phyloP scores from a whole-genome alignment of 2,797 vertebrate species.

The Varecia variegata region DNA sequence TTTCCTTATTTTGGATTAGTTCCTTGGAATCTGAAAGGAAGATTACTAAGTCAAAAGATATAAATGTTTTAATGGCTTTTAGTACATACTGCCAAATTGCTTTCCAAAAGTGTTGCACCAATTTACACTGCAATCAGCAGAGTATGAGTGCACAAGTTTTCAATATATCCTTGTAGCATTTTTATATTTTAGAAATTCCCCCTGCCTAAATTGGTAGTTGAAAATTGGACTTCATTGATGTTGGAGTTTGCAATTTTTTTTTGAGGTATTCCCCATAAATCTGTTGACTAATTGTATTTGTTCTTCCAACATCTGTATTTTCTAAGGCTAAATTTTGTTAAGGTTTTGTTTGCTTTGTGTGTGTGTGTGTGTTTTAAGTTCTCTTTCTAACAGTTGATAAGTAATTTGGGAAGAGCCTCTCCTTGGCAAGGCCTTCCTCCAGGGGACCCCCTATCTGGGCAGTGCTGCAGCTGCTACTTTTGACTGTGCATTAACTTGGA shows the following conservation, averaged over 20 bases:
- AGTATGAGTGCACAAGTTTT: background rate
- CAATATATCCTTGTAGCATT: background rate
- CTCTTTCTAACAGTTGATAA: slow-evolving; percentile 14
- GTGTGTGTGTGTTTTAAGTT: background rate
- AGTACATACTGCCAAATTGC: background rate
- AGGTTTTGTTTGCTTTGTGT: background rate
- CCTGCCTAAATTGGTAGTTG: background rate
- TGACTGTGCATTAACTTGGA: slow-evolving; percentile 39
- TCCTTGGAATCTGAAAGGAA: slow-evolving; percentile 25
- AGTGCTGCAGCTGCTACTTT: slow-evolving; percentile 49
- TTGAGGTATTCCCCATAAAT: background rate
- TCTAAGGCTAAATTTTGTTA: background rate
- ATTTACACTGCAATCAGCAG: background rate
- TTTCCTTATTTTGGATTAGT: slow-evolving; percentile 20
- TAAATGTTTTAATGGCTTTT: slow-evolving; percentile 15
- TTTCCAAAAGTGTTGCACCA: slow-evolving; percentile 10
- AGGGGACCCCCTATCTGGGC: background rate
- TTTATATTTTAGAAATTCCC: background rate
- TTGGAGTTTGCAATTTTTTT: background rate
- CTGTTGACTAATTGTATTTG: background rate
- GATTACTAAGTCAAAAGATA: slow-evolving; percentile 4
- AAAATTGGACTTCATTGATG: background rate
- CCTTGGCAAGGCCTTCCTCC: background rate
- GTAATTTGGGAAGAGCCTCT: slow-evolving; percentile 47
- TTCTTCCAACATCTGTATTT: slow-evolving; percentile 32